phyloP scores from a whole-genome alignment of 2,888 invertebrate genomes.

The Leptinotarsa peninsularis region DNA sequence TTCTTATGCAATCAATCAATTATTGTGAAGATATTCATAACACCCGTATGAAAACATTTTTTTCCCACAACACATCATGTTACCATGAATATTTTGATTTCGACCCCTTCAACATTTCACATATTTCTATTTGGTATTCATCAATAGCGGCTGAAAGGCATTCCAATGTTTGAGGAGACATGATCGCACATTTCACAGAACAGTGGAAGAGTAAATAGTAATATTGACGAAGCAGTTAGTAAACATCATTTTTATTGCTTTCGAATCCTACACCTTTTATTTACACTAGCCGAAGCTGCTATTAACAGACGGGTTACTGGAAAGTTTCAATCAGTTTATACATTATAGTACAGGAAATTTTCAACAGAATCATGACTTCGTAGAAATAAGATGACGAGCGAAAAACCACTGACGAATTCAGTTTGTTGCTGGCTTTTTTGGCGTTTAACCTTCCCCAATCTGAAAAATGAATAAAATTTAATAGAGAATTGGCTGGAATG shows the following conservation, averaged over 20 bases:
- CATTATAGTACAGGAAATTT: not conserved
- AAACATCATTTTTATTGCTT: constrained; percentile 25
- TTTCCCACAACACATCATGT: no score
- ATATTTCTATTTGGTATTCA: not conserved
- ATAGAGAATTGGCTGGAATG: no score
- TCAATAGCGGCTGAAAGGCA: not conserved
- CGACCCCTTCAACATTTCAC: no score
- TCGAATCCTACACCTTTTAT: constrained; percentile 19
- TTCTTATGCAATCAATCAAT: no score
- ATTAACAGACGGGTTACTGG: constrained; percentile 12
- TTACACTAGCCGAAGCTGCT: constrained; percentile 14
- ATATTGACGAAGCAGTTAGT: constrained; percentile 23
- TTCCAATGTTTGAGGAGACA: constrained; percentile 13
- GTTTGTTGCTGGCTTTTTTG: no score
- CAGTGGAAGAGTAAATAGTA: constrained; percentile 12
- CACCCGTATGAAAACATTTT: no score
- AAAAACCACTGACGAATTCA: no score
- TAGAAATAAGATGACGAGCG: not conserved
- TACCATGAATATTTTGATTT: no score
- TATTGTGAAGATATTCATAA: no score
- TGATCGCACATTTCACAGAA: constrained; percentile 13
- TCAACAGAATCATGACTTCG: not conserved
- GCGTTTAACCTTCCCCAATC: no score
- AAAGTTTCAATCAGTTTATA: not conserved
- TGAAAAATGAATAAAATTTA: no score